phyloP scores from a whole-genome alignment of 2,888 invertebrate species.

The Frankliniella fusca region DNA sequence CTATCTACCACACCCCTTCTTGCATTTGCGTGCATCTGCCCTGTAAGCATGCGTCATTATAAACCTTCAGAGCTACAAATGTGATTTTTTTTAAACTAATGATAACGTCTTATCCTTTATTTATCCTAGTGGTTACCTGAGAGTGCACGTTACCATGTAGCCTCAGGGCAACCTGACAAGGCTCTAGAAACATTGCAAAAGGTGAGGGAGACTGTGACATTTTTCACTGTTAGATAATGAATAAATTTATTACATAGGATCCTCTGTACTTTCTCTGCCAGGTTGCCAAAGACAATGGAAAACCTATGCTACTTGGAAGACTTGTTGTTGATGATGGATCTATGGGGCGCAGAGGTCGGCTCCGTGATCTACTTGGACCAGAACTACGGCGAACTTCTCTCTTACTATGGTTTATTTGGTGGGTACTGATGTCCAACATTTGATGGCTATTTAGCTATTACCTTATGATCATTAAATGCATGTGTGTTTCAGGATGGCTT shows the following conservation, averaged over 20 bases:
- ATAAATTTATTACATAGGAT: too few relatives aligned
- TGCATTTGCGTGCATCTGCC: slow-evolving; percentile 73
- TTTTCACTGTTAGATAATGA: neutral
- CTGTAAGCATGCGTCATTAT: slow-evolving; percentile 55
- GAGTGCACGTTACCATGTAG: slow-evolving; percentile 83
- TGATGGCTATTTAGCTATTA: slow-evolving; percentile 2
- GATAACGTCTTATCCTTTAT: slow-evolving; percentile 27
- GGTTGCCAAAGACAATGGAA: slow-evolving; percentile 83
- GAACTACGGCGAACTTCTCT: slow-evolving; percentile 79
- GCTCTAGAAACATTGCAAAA: slow-evolving; percentile 79
- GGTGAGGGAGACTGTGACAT: slow-evolving; percentile 44
- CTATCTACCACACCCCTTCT: slow-evolving; percentile 85
- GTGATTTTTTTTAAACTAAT: neutral
- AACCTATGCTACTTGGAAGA: slow-evolving; percentile 80
- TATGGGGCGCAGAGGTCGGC: slow-evolving; percentile 60
- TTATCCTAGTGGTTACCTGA: slow-evolving; percentile 84
- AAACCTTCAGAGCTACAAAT: neutral
- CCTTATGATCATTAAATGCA: neutral
- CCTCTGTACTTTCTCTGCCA: slow-evolving; percentile 41
- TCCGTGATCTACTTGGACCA: slow-evolving; percentile 69
- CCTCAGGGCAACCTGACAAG: slow-evolving; percentile 79
- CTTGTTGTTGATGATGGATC: slow-evolving; percentile 65
- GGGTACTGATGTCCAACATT: slow-evolving; percentile 40
- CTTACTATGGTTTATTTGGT: slow-evolving; percentile 92
- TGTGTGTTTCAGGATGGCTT: slow-evolving; percentile 66